Evolutionary conservation across 2,797 vertebrate species (phyloP), one percentile per base, ranked within the genome.

Genomic region (Sebastes itinus): DNA sequence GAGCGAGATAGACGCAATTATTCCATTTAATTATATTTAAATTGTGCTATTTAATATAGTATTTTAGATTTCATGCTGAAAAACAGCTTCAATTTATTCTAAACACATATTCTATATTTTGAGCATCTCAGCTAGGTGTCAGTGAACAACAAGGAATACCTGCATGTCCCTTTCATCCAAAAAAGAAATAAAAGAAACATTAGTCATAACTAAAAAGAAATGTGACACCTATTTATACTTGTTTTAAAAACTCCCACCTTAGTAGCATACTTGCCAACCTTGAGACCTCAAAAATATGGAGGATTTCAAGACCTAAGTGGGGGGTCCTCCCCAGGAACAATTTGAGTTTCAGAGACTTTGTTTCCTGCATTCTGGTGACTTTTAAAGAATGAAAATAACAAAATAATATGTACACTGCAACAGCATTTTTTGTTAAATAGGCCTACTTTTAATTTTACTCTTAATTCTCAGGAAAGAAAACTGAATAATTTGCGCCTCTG

Each of bases 1-100:
- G n/a, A 66, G 55, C 22, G 13, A 66, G 5, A 58, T 23, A 23
- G 22, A 66, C 27, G 7, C 22, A 78, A 38, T 75, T 2, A 83
- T 86, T 84, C 12, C 22, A 10, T 85, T 71, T 42, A 32, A 71
- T 80, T 77, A 35, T 65, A 58, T 83, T 55, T 54, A 74, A 77
- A 46, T 68, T 16, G 1, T 70, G 27, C 13, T 55, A 80, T 76
- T 75, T 27, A 30, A 27, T 23, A 52, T 18, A 14, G 14, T 9
- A 20, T 67, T 83, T 75, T 8, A 55, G 27, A 55, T 63, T 25
- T 54, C 6, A 75, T 22, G 8, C 46, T 64, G 5, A 58, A 59
- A 66, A 73, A 64, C 18, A 58, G n/a, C 55, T 80, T 75, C 2
- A 54, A 12, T 33, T 56, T 23, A 82, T 65, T 63, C 14, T 12